Conservation (phyloP, 2,113 vertebrate genomes). For the Arvicanthis niloticus region DNA sequence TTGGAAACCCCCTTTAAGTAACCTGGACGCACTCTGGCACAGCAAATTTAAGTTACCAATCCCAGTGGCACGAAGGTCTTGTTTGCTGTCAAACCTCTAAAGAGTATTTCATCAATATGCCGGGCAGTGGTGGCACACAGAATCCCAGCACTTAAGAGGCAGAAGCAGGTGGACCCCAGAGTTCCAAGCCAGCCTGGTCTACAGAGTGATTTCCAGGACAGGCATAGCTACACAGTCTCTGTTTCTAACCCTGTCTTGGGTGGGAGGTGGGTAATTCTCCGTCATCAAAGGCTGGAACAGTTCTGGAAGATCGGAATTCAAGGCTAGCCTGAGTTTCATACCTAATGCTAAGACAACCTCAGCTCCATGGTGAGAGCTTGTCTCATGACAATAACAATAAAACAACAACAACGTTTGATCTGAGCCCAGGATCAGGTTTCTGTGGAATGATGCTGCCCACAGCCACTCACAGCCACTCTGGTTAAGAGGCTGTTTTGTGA, state of each 20-base stretch:
- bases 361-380: neutral
- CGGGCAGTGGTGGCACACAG: no score
- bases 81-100: neutral
- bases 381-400: neutral
- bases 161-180: neutral
- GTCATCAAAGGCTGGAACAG: no score
- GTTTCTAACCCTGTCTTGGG: neutral
- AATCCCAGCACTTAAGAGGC: neutral
- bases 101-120: neutral
- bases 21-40: neutral
- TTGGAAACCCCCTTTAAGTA: neutral
- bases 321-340: neutral
- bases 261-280: no score
- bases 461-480: neutral
- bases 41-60: neutral
- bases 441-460: neutral
- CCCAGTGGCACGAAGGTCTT: fast-evolving
- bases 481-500: neutral
- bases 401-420: neutral
- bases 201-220: neutral
- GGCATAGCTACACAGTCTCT: neutral
- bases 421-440: neutral
- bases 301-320: neutral
- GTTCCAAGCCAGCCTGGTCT: neutral
- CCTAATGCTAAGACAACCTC: neutral